These are phyloP conservation scores for Nannoperca obscura DNA, from an alignment of 2,797 vertebrate species.

Conservation along the genomic window DNA sequence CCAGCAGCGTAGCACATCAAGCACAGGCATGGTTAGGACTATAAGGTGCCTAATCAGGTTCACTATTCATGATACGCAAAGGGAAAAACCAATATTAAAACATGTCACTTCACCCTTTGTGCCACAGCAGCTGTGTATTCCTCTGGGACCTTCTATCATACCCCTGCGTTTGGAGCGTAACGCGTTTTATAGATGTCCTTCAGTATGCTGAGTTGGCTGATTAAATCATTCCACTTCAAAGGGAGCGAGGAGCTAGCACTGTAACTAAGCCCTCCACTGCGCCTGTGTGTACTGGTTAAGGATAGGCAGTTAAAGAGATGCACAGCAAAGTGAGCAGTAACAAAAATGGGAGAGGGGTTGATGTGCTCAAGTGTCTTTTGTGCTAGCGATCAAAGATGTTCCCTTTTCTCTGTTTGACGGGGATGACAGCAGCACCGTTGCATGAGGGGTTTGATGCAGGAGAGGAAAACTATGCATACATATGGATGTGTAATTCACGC, in stretches of 20 bases:
- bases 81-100: constrained; percentile 70
- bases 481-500: background rate
- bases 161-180: constrained; percentile 70
- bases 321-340: constrained; percentile 47
- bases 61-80: constrained; percentile 61
- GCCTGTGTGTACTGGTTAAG: constrained; percentile 70
- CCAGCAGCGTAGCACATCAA: constrained; percentile 27
- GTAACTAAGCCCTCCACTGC: constrained; percentile 61
- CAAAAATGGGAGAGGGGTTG: constrained; percentile 35
- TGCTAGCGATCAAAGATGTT: constrained; percentile 61
- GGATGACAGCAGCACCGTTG: constrained; percentile 23
- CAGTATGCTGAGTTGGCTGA: constrained; percentile 79
- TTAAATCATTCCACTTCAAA: constrained; percentile 82
- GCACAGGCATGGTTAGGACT: constrained; percentile 28
- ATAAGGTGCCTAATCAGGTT: constrained; percentile 58
- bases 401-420: constrained; percentile 37
- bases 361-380: constrained; percentile 60
- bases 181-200: constrained; percentile 81
- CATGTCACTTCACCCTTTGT: constrained; percentile 57
- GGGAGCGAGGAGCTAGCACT: constrained; percentile 58
- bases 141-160: constrained; percentile 74
- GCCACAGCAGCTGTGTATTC: constrained; percentile 66
- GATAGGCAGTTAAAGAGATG: constrained; percentile 63
- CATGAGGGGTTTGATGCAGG: constrained; percentile 33
- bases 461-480: background rate